Evolutionary conservation across 2,113 vertebrate species (phyloP).

Genomic region (Calonectris borealis): DNA sequence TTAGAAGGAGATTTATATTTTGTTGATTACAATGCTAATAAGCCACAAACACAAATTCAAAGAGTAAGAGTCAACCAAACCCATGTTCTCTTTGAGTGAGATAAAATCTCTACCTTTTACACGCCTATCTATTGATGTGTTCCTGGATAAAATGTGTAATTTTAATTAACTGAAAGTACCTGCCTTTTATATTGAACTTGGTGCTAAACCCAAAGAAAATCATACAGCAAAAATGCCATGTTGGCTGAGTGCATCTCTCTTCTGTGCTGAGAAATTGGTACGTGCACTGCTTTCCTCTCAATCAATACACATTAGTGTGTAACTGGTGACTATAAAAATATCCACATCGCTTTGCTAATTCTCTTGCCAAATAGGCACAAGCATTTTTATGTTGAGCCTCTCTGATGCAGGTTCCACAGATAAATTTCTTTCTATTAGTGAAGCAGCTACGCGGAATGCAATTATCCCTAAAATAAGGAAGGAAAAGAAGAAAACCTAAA

Average conservation of each 20-base stretch:
- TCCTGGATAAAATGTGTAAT: slow-evolving; percentile 49
- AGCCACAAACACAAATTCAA: slow-evolving; percentile 64
- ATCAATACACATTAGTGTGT: slow-evolving; percentile 17
- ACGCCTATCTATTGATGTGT: slow-evolving; percentile 53
- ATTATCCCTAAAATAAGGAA: not conserved
- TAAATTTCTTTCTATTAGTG: not conserved
- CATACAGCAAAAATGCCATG: not conserved
- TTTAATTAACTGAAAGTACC: slow-evolving; percentile 57
- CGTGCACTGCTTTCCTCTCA: not conserved
- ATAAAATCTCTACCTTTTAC: slow-evolving; percentile 56
- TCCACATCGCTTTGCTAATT: not conserved
- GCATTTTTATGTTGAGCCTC: not conserved
- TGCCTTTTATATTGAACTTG: slow-evolving; percentile 15
- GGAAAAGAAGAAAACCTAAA: slow-evolving; percentile 8
- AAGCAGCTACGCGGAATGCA: not conserved
- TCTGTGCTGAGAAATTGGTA: not conserved
- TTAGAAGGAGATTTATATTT: slow-evolving; percentile 52
- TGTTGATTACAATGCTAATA: slow-evolving; percentile 55
- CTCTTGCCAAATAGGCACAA: not conserved
- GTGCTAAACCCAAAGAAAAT: slow-evolving; percentile 12
- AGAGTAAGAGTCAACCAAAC: slow-evolving; percentile 55
- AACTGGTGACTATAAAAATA: slow-evolving; percentile 22
- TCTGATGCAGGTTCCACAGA: not conserved
- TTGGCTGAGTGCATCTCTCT: not conserved
- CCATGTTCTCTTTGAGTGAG: slow-evolving; percentile 52